phyloP scores from a whole-genome alignment of 1,140 invertebrate species.

The Bathynomus jamesi region DNA sequence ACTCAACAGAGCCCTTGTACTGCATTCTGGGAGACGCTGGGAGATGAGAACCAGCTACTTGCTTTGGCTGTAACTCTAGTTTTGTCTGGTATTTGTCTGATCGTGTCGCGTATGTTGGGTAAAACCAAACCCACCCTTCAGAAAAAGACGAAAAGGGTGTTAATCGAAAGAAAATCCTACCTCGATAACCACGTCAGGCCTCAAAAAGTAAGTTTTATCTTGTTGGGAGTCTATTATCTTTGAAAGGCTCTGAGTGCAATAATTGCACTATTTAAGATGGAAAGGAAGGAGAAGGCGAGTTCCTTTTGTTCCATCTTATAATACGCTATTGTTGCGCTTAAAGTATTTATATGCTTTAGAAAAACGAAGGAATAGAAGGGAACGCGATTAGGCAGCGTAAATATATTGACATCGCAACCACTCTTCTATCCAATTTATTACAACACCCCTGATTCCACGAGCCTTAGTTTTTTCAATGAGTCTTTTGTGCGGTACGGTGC shows the following conservation, averaged over 20 bases:
- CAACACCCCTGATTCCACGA: too few species aligned
- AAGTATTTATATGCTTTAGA: too few species aligned
- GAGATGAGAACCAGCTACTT: conserved; percentile 42
- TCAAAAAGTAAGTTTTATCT: conserved; percentile 45
- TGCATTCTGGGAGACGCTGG: conserved; percentile 42
- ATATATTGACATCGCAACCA: too few species aligned
- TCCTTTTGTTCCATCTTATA: neutral
- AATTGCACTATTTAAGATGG: neutral
- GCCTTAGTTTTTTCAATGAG: too few species aligned
- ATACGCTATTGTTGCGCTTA: neutral
- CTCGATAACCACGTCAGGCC: conserved; percentile 46
- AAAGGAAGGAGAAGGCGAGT: neutral
- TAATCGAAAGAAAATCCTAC: conserved; percentile 47
- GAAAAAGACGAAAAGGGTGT: conserved; percentile 45
- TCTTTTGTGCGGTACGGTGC: too few species aligned
- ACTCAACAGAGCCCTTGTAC: conserved; percentile 22
- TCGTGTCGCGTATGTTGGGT: conserved; percentile 45
- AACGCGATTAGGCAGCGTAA: too few species aligned
- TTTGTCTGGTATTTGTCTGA: conserved; percentile 42
- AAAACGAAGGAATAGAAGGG: too few species aligned
- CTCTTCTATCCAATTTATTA: too few species aligned
- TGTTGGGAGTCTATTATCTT: neutral
- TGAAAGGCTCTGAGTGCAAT: neutral
- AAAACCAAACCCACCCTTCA: conserved; percentile 45
- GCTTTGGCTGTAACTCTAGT: conserved; percentile 41